phyloP scores from a whole-genome alignment of 2,113 vertebrate genomes.

The Halcyon senegalensis region DNA sequence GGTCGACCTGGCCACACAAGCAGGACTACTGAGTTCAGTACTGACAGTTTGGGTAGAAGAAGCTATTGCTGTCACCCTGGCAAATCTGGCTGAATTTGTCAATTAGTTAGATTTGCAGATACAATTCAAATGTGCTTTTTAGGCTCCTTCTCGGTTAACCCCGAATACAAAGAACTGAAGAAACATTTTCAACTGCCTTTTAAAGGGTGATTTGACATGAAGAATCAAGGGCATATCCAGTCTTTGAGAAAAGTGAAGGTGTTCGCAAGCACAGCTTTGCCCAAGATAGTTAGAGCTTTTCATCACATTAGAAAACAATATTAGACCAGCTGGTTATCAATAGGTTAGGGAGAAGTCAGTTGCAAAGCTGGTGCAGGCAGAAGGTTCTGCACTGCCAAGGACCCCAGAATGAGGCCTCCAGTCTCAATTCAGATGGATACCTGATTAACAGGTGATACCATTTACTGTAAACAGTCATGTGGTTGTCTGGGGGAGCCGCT shows the following conservation, averaged over 20 bases:
- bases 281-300: not conserved
- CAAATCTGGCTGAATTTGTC: not conserved
- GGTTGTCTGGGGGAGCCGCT: not conserved
- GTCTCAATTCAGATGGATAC: not conserved
- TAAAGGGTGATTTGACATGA: not conserved
- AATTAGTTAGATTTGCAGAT: not conserved
- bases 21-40: not conserved
- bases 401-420: not conserved
- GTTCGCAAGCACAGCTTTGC: not conserved
- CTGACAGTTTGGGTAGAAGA: not conserved
- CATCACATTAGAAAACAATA: not conserved
- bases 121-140: not conserved
- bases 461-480: slow-evolving; percentile 38
- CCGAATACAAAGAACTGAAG: not conserved
- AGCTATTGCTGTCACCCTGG: not conserved
- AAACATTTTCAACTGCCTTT: not conserved
- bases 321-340: not conserved
- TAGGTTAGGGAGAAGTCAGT: not conserved
- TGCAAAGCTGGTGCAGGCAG: not conserved
- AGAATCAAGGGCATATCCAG: not conserved
- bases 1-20: slow-evolving; percentile 21
- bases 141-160: not conserved
- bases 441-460: not conserved
- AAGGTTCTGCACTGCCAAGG: not conserved
- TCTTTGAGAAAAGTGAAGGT: not conserved